Evolutionary conservation across 2,797 vertebrate genomes (phyloP), one percentile per base, ranked within the genome.

Genomic region (Rhinichthys osculus): DNA sequence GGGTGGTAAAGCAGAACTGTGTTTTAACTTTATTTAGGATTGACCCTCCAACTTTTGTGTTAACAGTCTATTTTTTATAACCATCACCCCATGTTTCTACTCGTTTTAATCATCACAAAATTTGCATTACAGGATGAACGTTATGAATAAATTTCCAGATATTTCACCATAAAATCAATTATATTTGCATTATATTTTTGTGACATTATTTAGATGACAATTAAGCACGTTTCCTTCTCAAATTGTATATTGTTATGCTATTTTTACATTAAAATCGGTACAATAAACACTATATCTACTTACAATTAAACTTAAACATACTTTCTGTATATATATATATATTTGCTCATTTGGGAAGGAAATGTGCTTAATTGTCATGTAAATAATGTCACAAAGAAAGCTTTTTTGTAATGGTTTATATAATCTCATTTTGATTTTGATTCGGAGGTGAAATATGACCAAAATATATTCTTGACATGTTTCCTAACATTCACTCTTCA

Each of bases 381-480:
- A 50, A 50, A 50, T 47, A 47, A 47, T 50, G 47, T 50, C 47
- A 16, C 14, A 50, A 50, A 50, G 47, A 14, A 50, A 50, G 13
- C 40, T 8, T 42, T 40, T 42, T 42, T 27, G 27, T 33, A 35
- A 54, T 14, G 30, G 19, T 77, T 16, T 40, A 27, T 10, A 59
- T 52, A 21, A 57, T 76, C 30, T 76, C 6, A 14, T 52, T 2
- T n/a, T 14, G 30, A 59, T n/a, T 27, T 42, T 59, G 76, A 30
- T n/a, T 76, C 52, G 21, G 64, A 17, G 38, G 81, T 71, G 67
- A 82, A 82, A 82, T 40, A 71, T 57, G 80, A 81, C 16, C 27
- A 27, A 27, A 27, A 27, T 27, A 27, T 1, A 16, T 27, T 78
- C 7, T 40, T 13, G n/a, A 64, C 4, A 66, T 17, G 40, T 33